Evolutionary conservation across 2,797 vertebrate genomes (phyloP).

Genomic region (Meda fulgida): DNA sequence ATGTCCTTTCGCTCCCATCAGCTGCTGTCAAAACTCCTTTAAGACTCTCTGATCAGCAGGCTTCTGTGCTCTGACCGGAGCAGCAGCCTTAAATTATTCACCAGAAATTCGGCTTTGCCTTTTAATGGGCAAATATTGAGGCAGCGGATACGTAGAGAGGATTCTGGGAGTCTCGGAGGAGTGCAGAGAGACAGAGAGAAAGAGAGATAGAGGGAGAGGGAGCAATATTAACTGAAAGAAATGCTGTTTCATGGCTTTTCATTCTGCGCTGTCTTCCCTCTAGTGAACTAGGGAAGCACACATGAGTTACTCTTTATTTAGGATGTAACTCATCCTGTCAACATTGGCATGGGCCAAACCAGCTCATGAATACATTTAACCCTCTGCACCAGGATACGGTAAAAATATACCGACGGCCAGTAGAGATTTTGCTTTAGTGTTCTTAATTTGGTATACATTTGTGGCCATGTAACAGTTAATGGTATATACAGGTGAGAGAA

Average conservation of each 20-base stretch:
- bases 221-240: slow-evolving; percentile 60
- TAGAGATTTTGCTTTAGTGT: background rate
- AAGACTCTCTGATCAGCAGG: slow-evolving; percentile 61
- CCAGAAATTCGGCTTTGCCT: slow-evolving; percentile 54
- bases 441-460: background rate
- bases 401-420: background rate
- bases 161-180: slow-evolving; percentile 54
- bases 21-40: slow-evolving; percentile 60
- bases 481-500: background rate
- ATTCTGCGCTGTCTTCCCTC: slow-evolving; percentile 49
- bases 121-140: slow-evolving; percentile 66
- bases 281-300: slow-evolving; percentile 58
- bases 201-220: slow-evolving; percentile 45
- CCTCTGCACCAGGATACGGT: background rate
- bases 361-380: slow-evolving; percentile 38
- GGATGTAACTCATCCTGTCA: slow-evolving; percentile 60
- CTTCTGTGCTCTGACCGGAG: slow-evolving; percentile 60
- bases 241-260: slow-evolving; percentile 65
- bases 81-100: slow-evolving; percentile 61
- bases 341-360: slow-evolving; percentile 44
- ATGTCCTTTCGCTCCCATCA: slow-evolving; percentile 52
- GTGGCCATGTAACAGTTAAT: background rate
- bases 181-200: slow-evolving; percentile 29
- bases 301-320: slow-evolving; percentile 61
- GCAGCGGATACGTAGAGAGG: slow-evolving; percentile 59